A percentile compares a stretch with the other conserved stretches of the same genome.
These are phyloP conservation scores for Biston betularia DNA, from an alignment of 2,888 invertebrate genomes.

Conservation along the genomic window DNA sequence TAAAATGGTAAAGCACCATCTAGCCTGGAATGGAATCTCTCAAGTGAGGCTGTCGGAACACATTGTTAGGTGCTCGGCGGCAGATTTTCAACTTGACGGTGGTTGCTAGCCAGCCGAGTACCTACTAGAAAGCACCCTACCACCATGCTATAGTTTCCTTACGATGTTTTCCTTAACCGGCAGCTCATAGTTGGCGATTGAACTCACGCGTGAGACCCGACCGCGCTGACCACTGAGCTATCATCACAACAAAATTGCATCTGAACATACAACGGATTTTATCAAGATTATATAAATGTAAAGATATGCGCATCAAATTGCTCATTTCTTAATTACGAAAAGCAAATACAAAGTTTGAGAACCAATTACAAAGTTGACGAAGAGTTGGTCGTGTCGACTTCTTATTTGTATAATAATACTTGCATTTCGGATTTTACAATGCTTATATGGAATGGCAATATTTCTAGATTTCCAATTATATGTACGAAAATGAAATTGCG, in stretches of 20 bases:
- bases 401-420: background rate
- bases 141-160: too few species aligned
- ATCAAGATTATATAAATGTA: background rate
- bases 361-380: constrained; percentile 6
- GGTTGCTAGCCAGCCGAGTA: too few species aligned
- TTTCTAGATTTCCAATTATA: background rate
- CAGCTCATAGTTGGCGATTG: too few species aligned
- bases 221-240: too few species aligned
- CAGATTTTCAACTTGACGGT: too few species aligned
- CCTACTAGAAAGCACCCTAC: too few species aligned
- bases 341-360: constrained; percentile 11
- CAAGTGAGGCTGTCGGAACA: too few species aligned
- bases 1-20: too few species aligned
- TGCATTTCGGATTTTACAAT: background rate
- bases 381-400: constrained; percentile 10
- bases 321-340: constrained; percentile 6
- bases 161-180: too few species aligned
- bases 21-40: too few species aligned
- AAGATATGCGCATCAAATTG: background rate
- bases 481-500: background rate
- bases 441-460: background rate
- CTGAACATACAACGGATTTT: constrained; percentile 1
- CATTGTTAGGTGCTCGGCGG: too few species aligned
- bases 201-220: too few species aligned
- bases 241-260: background rate